Evolutionary conservation across 2,888 invertebrate genomes (phyloP), one percentile per base, ranked within the genome.

Genomic region (Caenorhabditis sinica): DNA sequence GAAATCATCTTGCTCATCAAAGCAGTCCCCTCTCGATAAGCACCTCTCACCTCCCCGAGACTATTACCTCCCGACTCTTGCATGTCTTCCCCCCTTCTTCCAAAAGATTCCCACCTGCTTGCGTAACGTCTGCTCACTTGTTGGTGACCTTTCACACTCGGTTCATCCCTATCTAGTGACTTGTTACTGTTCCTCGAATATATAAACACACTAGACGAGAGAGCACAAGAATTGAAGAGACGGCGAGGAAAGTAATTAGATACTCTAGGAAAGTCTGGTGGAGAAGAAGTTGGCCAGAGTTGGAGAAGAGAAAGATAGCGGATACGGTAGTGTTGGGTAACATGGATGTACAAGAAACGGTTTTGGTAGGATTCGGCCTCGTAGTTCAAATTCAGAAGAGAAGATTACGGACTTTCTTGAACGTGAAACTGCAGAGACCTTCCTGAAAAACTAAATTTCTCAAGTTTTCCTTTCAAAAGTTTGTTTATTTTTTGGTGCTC

Each of bases 141-240:
- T n/a, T n/a, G 9, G 40, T 63, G 63, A 63, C 69, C 69, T 69
- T 69, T 56, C 69, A 40, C 69, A 69, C 56, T 25, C 13, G 9
- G 30, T 30, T 11, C 28, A 49, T 13, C 33, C 30, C 40, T 56
- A 53, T 56, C 36, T 56, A 40, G 40, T 56, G 69, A 40, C 28
- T 53, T 53, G 36, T 53, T 53, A 69, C 69, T 69, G 69, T 69
- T 56, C 40, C 17, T 40, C n/a, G 23, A 36, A 36, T 23, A 40
- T 56, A 69, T 69, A 69, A 69, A 69, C 69, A 69, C 33, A 40
- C 23, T 17, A 33, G n/a, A 20, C 23, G 33, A 69, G 69, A 69
- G 56, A 69, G 56, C 23, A 23, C 5, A 17, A 40, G 40, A 25
- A 17, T 2, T 0, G 25, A 40, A 56, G 69, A 69, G 56, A 40